Conservation (phyloP, 2,797 vertebrate species). For the Gymnothorax reevesii region DNA sequence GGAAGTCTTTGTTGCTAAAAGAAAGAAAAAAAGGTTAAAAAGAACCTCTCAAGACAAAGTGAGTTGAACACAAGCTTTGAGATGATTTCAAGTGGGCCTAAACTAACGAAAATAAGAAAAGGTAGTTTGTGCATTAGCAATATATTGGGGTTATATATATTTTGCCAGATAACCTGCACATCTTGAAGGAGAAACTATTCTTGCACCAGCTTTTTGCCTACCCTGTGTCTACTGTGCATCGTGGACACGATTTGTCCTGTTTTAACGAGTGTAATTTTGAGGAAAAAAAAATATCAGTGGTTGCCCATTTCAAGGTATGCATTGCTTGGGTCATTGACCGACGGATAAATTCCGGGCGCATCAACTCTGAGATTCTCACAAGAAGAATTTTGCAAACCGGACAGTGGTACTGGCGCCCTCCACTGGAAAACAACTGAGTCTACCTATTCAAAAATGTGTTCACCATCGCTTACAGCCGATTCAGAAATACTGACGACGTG, state of each 20-base stretch:
- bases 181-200: background rate
- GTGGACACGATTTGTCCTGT: background rate
- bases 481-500: background rate
- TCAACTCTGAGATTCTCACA: background rate
- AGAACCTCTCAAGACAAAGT: too few relatives aligned
- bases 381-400: background rate
- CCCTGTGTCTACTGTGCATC: too few relatives aligned
- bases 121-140: too few relatives aligned
- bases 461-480: background rate
- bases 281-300: background rate
- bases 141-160: background rate
- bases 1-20: too few relatives aligned
- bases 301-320: background rate
- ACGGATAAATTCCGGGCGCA: background rate
- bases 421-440: constrained; percentile 20
- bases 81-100: background rate
- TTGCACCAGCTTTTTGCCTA: background rate
- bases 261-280: background rate
- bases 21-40: too few relatives aligned
- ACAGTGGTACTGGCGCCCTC: constrained; percentile 30
- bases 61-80: background rate
- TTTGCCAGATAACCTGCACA: background rate
- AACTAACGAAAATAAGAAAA: too few relatives aligned
- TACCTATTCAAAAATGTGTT: background rate
- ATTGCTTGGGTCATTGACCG: background rate